Percentiles rank a stretch among this genome's conserved stretches.
Evolutionary conservation across 2,888 invertebrate genomes (phyloP).

Genomic region (Drosophila pseudotakahashii): DNA sequence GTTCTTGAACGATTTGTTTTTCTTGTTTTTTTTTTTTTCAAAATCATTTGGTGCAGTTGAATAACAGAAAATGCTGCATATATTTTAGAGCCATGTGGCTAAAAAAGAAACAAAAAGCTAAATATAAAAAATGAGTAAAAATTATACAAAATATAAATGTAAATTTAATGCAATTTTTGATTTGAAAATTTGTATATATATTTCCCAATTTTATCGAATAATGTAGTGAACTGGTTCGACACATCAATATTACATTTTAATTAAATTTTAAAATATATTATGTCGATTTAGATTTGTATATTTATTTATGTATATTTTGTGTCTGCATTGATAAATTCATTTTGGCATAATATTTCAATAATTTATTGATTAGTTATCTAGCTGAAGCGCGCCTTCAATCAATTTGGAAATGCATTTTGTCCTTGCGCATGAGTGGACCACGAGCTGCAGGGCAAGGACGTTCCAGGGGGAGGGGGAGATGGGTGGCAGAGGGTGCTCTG

Average conservation of each 20-base stretch:
- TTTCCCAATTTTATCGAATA: background rate
- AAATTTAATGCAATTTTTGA: too few species aligned
- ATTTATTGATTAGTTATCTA: conserved; percentile 77
- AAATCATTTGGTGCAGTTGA: conserved; percentile 34
- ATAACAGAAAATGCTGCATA: conserved; percentile 26
- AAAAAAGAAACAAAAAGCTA: too few species aligned
- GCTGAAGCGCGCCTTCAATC: conserved; percentile 65
- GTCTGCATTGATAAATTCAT: background rate
- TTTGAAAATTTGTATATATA: background rate
- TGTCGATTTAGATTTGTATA: background rate
- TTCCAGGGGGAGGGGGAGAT: background rate
- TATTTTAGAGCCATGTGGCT: conserved; percentile 12
- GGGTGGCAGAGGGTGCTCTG: background rate
- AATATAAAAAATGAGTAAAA: background rate
- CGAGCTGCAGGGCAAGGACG: conserved; percentile 43
- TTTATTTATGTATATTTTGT: background rate
- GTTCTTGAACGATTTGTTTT: conserved; percentile 2
- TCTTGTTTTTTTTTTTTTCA: conserved; percentile 4
- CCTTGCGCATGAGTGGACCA: conserved; percentile 75
- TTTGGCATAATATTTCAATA: conserved; percentile 65
- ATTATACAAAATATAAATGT: too few species aligned
- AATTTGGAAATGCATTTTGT: conserved; percentile 72
- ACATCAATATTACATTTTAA: background rate
- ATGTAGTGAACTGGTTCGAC: background rate
- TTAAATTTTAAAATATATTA: background rate